These are phyloP conservation scores for Meloidogyne exigua DNA, from an alignment of 1,140 invertebrate genomes.

Conservation along the genomic window DNA sequence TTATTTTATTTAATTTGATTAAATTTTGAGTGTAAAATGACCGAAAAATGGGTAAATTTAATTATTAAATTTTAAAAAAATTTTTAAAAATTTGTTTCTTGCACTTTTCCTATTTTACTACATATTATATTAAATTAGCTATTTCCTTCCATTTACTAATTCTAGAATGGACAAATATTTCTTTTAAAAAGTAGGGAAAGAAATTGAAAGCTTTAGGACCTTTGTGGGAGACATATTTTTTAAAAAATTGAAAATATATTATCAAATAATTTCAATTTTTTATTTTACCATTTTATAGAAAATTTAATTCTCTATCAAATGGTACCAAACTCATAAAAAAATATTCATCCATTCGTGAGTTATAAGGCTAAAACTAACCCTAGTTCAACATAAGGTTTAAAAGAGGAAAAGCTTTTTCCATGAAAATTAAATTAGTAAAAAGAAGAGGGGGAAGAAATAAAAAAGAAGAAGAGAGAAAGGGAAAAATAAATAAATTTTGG, in stretches of 20 bases:
- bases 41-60: neutral
- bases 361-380: no score
- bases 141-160: neutral
- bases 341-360: no score
- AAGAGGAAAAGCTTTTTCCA: neutral
- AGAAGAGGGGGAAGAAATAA: neutral
- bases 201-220: no score
- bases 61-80: neutral
- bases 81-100: no score
- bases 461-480: neutral
- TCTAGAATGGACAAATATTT: neutral
- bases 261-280: no score
- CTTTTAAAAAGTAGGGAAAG: neutral
- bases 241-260: no score
- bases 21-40: no score
- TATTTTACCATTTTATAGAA: neutral
- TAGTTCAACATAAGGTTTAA: no score
- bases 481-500: neutral
- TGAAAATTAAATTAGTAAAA: neutral
- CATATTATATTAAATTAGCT: neutral
- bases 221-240: no score
- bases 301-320: no score
- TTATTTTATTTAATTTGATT: no score
- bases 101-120: neutral
- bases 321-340: no score